Conservation (phyloP, 2,797 vertebrate genomes). For the Babyrousa celebensis region DNA sequence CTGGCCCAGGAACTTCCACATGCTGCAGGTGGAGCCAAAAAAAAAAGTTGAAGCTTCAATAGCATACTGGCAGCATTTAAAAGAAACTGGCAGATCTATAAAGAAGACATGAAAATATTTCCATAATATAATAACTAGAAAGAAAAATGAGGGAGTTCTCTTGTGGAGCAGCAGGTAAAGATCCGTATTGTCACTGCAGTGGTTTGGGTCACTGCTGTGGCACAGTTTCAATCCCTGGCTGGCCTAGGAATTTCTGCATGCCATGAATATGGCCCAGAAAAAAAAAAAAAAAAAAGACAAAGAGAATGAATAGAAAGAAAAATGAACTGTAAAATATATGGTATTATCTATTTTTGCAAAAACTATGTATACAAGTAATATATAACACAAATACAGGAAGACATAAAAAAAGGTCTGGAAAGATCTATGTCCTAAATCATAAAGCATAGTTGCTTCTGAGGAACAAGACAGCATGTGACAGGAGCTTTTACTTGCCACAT, state of each 20-base stretch:
- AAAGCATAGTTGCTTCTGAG: not conserved
- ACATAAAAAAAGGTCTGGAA: slow-evolving; percentile 16
- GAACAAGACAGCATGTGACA: not conserved
- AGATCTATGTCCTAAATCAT: not conserved
- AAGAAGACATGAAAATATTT: not conserved
- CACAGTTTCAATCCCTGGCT: too few species aligned
- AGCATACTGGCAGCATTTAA: slow-evolving; percentile 24
- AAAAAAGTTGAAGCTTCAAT: not conserved
- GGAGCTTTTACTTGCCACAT: not conserved
- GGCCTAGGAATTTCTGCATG: too few species aligned
- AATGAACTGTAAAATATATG: slow-evolving; percentile 27
- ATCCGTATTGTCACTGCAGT: too few species aligned
- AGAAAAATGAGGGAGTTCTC: slow-evolving; percentile 24
- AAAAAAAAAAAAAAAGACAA: too few species aligned
- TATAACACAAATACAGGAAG: slow-evolving; percentile 23
- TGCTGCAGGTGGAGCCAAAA: too few species aligned
- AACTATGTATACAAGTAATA: not conserved
- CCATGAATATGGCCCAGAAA: too few species aligned
- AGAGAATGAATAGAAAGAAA: slow-evolving; percentile 4
- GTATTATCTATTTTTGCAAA: slow-evolving; percentile 47
- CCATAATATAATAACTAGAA: slow-evolving; percentile 2
- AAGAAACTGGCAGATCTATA: slow-evolving; percentile 25
- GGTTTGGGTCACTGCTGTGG: too few species aligned
- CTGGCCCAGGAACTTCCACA: too few species aligned
- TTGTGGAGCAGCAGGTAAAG: too few species aligned